Evolutionary conservation across 2,888 invertebrate genomes (phyloP).

Genomic region (Drosophila colorata): DNA sequence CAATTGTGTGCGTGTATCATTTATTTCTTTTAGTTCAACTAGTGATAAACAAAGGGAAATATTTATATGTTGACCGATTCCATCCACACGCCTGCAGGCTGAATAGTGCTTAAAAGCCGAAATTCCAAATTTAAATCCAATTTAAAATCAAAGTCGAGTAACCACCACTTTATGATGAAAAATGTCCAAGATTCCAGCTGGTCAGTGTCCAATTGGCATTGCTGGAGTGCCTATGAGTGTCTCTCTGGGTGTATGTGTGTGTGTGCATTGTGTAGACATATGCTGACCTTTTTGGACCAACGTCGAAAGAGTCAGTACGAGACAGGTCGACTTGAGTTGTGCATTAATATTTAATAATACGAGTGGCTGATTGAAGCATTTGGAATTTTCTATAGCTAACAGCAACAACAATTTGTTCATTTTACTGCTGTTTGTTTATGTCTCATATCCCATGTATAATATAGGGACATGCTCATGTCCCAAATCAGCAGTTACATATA

Average conservation of each 20-base stretch:
- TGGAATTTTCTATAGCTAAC: constrained; percentile 60
- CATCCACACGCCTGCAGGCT: constrained; percentile 49
- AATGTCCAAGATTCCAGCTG: constrained; percentile 74
- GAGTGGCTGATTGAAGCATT: constrained; percentile 82
- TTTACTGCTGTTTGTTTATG: constrained; percentile 54
- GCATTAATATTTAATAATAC: constrained; percentile 84
- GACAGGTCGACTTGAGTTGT: constrained; percentile 71
- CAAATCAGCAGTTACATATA: constrained; percentile 61
- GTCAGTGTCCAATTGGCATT: constrained; percentile 45
- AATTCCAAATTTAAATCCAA: constrained; percentile 79
- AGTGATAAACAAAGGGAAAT: constrained; percentile 74
- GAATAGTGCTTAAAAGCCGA: constrained; percentile 62
- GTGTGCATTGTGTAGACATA: constrained; percentile 36
- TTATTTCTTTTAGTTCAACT: constrained; percentile 49
- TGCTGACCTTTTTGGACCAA: constrained; percentile 62
- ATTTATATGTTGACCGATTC: constrained; percentile 71
- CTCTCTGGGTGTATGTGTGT: constrained; percentile 7
- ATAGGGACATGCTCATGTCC: constrained; percentile 32
- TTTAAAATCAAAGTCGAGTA: constrained; percentile 72
- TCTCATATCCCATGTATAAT: constrained; percentile 25
- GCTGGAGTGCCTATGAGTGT: constrained; percentile 20
- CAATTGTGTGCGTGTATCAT: constrained; percentile 15
- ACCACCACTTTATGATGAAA: constrained; percentile 74
- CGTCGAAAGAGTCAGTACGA: constrained; percentile 71
- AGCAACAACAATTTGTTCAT: constrained; percentile 43